Base-by-base conservation (phyloP, 2,797 vertebrate genomes). In the Lepus oiostolus region DNA sequence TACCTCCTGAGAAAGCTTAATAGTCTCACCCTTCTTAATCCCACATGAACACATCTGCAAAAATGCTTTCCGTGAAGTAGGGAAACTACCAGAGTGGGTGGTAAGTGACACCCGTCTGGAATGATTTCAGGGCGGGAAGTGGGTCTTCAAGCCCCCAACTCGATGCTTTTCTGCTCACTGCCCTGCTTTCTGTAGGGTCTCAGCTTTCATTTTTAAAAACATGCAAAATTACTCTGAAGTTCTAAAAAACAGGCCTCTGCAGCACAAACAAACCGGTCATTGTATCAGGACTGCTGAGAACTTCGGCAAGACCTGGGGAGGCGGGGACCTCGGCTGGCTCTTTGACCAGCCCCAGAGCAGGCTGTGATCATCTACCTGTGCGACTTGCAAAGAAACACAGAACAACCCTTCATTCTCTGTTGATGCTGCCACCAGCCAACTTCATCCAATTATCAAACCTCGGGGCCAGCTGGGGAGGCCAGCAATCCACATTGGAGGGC, bases 161-260 rank as follows among this genome's bases (percentile, higher is more conserved):
- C 35, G 75, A 60, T 0, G 4, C 79, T 79, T 63, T 91, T 85
- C 86, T 42, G 58, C 26, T 42, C 12, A 13, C 75, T 50, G 87
- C 83, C 90, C 81, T 91, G 80, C 79, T 88, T 91, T 88, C 74
- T 76, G 58, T 28, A 80, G 71, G 80, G 77, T 87, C 90, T 96
- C 60, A 0, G 85, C 85, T 96, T 97, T 97, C 88, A 58, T 96
- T 93, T 95, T 62, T 89, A 88, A 95, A 97, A 88, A 81, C n/a
- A 94, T 67, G 54, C 82, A 72, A 94, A 90, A 79, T 88, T 88
- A 84, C 62, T 68, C 58, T 68, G 47, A n/a, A 91, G 74, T 54
- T 94, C 89, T 85, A 71, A 86, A 94, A 93, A 76, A 77, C 75
- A 92, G 42, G 58, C 21, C 72, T 93, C 54, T 60, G 65, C 8